Conservation (phyloP, 2,797 vertebrate genomes). For the Aulostomus chinensis region DNA sequence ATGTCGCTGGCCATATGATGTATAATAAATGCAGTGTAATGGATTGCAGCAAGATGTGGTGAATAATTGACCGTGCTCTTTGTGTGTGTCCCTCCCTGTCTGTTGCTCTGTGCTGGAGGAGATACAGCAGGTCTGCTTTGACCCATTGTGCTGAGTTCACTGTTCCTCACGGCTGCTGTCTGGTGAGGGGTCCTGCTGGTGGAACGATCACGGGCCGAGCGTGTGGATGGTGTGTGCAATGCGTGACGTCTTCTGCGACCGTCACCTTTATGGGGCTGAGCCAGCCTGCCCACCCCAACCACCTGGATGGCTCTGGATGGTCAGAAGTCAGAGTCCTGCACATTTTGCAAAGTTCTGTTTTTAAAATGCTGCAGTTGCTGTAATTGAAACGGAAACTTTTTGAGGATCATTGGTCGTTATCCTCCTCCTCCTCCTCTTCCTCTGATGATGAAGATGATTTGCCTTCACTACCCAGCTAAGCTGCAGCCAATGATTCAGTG, state of each 20-base stretch:
- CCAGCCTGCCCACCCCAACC: no score
- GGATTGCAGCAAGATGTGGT: constrained; percentile 73
- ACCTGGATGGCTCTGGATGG: no score
- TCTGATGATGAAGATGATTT: constrained; percentile 30
- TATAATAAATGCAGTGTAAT: constrained; percentile 81
- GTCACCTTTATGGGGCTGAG: no score
- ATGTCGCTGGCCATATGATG: constrained; percentile 64
- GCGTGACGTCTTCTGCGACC: no score
- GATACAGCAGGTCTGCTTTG: constrained; percentile 22
- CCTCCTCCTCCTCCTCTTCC: neutral
- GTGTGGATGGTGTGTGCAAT: no score
- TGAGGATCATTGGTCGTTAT: constrained; percentile 12
- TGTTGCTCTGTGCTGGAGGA: constrained; percentile 18
- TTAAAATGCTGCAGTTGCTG: neutral
- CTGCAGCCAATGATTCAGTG: constrained; percentile 28
- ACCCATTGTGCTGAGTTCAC: constrained; percentile 15
- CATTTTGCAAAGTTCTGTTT: constrained; percentile 3
- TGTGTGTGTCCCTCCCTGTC: constrained; percentile 52
- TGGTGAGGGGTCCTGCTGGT: constrained; percentile 7
- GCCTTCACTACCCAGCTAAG: constrained; percentile 5
- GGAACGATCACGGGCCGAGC: no score
- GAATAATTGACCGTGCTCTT: constrained; percentile 79
- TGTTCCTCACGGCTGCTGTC: constrained; percentile 3
- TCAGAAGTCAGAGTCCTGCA: no score
- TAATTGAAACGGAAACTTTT: neutral